Evolutionary conservation across 2,888 invertebrate genomes (phyloP).

Genomic region (Masnerella sp.): DNA sequence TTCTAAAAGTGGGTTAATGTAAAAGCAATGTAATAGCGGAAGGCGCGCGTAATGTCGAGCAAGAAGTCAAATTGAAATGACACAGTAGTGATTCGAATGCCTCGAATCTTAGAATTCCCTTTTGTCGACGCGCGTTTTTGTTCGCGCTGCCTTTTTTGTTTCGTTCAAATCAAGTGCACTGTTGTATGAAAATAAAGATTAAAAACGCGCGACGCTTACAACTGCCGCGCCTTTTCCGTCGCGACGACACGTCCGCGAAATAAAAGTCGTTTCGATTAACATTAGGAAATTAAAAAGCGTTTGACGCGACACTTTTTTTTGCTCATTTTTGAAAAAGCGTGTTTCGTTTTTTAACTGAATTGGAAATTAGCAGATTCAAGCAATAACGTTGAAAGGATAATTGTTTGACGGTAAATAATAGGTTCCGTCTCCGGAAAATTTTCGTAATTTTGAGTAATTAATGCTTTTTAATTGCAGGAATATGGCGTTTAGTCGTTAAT

Average conservation of each 20-base stretch:
- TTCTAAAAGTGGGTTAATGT: constrained; percentile 55
- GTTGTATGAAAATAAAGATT: constrained; percentile 25
- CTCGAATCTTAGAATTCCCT: constrained; percentile 34
- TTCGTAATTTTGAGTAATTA: too few species aligned
- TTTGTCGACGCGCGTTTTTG: constrained; percentile 20
- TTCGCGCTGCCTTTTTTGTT: constrained; percentile 17
- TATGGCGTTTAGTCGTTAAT: too few species aligned
- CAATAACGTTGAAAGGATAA: too few species aligned
- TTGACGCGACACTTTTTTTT: constrained; percentile 5
- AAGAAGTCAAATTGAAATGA: constrained; percentile 49
- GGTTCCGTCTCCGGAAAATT: too few species aligned
- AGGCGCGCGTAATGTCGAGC: constrained; percentile 31
- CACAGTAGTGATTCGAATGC: constrained; percentile 45
- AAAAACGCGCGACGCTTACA: constrained; percentile 25
- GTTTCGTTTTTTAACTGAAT: not conserved
- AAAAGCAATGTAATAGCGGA: constrained; percentile 52
- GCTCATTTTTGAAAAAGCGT: not conserved
- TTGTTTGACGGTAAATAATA: too few species aligned
- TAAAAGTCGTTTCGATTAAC: constrained; percentile 18
- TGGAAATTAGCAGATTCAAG: not conserved
- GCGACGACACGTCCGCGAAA: not conserved
- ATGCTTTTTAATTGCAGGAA: too few species aligned
- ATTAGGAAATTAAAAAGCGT: constrained; percentile 18
- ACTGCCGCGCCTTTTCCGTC: constrained; percentile 9
- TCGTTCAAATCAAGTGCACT: constrained; percentile 37